Conservation (phyloP, 2,113 vertebrate species). For the Perccottus glenii region DNA sequence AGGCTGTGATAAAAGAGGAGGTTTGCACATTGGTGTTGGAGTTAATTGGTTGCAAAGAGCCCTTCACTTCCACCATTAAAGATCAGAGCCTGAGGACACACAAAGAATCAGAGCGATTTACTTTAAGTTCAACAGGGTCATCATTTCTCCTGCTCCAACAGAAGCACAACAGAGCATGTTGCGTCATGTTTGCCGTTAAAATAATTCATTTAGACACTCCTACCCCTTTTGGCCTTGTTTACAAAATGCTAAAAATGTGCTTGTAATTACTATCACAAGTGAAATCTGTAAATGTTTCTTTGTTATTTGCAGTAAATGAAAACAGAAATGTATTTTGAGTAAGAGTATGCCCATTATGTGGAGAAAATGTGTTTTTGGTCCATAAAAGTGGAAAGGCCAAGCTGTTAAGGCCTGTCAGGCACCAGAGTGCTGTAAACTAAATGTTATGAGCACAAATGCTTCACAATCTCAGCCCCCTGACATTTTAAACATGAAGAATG, state of each 20-base stretch:
- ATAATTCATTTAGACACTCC: conserved; percentile 40
- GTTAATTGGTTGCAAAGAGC: conserved; percentile 65
- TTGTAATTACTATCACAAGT: conserved; percentile 10
- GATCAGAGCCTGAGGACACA: conserved; percentile 44
- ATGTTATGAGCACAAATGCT: conserved; percentile 12
- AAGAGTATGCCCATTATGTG: conserved; percentile 6
- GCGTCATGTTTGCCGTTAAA: conserved; percentile 49
- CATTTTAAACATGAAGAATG: neutral
- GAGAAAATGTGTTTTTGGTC: conserved; percentile 26
- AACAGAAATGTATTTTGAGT: conserved; percentile 24
- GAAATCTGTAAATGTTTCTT: conserved; percentile 19
- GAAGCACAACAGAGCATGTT: conserved; percentile 24
- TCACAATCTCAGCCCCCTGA: neutral
- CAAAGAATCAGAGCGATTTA: conserved; percentile 30
- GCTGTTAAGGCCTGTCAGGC: conserved; percentile 26
- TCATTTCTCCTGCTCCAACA: conserved; percentile 19
- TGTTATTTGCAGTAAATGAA: conserved; percentile 27
- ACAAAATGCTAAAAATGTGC: conserved; percentile 20
- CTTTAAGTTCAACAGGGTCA: conserved; percentile 43
- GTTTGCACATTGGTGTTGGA: conserved; percentile 29
- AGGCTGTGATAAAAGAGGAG: conserved; percentile 44
- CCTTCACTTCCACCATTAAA: conserved; percentile 53
- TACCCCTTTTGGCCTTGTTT: conserved; percentile 40
- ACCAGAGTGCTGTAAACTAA: conserved; percentile 3
- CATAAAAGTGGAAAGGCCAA: conserved; percentile 12